Evolutionary conservation across 2,113 vertebrate species (phyloP), one percentile per base, ranked within the genome.

Genomic region (Okapia johnstoni): DNA sequence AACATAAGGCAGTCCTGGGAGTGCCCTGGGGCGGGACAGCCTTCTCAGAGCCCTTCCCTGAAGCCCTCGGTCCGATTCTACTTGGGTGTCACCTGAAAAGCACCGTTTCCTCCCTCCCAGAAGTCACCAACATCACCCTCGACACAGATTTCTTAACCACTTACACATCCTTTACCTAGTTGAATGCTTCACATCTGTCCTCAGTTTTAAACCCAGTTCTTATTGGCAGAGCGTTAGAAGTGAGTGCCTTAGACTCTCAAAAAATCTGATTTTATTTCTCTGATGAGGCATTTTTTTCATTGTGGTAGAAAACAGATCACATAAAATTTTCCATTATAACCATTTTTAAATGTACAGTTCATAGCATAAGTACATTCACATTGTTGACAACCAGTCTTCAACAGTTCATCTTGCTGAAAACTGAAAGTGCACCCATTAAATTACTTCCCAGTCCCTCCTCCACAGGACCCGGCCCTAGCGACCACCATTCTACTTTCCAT

Each of bases 171-270:
- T 40, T 85, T n/a, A 46, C 0, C 3, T 10, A 12, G 30, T 40
- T 83, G 73, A 86, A 86, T 19, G 50, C 40, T 43, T 52, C 17
- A 85, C 11, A 4, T 52, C 33, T 55, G 5, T 57, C 63, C 14
- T 73, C n/a, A 43, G 23, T 85, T 93, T 87, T 70, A 89, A 85
- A 87, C 15, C 25, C 25, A 96, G 2, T 85, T 92, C 70, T 90
- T 60, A 88, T 3, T 7, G 43, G 40, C 33, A 93, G 73, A 95
- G 54, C 33, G 66, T n/a, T 79, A 54, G 30, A 84, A 87, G 2
- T 16, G 1, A 90, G n/a, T 10, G 16, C 15, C 26, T 66, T 84
- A 33, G 14, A 16, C 30, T n/a, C 33, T 36, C 25, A 85, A 11
- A 81, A 79, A 85, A 36, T 50, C 40, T 66, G 46, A 85, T 80